phyloP scores from a whole-genome alignment of 2,797 vertebrate genomes.

The Gymnoscopelus braueri region DNA sequence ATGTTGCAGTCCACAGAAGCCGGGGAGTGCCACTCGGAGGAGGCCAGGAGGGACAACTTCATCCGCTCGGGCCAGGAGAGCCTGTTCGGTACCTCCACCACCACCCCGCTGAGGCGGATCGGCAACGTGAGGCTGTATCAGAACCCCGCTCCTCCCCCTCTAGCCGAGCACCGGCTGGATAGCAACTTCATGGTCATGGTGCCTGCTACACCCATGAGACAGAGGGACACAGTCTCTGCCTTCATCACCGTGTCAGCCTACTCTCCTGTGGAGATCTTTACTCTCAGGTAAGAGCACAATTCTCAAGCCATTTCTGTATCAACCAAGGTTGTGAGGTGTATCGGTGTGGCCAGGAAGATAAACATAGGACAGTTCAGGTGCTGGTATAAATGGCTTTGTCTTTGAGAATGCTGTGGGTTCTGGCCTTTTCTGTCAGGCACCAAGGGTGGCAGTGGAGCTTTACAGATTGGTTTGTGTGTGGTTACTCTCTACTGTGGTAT shows the following conservation, averaged over 20 bases:
- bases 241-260: slow-evolving; percentile 85
- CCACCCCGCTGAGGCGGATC: slow-evolving; percentile 86
- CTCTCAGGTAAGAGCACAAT: slow-evolving; percentile 86
- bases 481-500: too few species aligned
- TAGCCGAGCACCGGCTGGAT: slow-evolving; percentile 87
- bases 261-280: slow-evolving; percentile 90
- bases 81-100: slow-evolving; percentile 75
- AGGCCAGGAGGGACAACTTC: slow-evolving; percentile 83
- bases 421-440: slow-evolving; percentile 17
- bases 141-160: slow-evolving; percentile 78
- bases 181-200: slow-evolving; percentile 87
- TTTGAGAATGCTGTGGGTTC: slow-evolving; percentile 4
- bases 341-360: too few species aligned
- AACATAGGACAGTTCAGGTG: too few species aligned
- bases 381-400: too few species aligned
- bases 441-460: slow-evolving; percentile 1
- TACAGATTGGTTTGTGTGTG: slow-evolving; percentile 1
- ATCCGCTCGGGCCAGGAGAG: slow-evolving; percentile 88
- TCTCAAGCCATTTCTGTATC: neutral
- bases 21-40: slow-evolving; percentile 81
- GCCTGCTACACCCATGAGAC: slow-evolving; percentile 87
- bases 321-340: too few species aligned
- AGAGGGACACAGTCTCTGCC: slow-evolving; percentile 88
- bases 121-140: slow-evolving; percentile 86
- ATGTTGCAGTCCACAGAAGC: slow-evolving; percentile 75